These are phyloP conservation scores for Beroe ovata DNA, from an alignment of 37 sponge, comb jelly and placozoan genomes.

Conservation along the genomic window DNA sequence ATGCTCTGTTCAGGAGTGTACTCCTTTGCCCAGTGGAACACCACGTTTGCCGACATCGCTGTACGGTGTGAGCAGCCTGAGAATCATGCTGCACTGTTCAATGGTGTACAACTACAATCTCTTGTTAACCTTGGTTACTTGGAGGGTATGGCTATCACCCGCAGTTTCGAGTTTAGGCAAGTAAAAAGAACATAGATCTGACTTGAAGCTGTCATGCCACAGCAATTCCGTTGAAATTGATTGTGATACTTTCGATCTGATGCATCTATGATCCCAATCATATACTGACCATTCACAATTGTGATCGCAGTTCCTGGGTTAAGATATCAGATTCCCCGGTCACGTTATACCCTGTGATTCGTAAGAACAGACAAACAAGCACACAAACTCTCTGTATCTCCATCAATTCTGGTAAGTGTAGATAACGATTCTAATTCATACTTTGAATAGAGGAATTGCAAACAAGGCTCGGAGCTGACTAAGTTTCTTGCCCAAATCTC, in stretches of 20 bases:
- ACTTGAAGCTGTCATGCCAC: too few relatives aligned
- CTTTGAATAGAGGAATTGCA: too few relatives aligned
- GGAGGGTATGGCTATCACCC: background rate
- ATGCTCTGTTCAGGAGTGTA: background rate
- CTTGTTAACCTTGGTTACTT: background rate
- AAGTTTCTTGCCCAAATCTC: too few relatives aligned
- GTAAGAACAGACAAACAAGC: slow-evolving; percentile 1
- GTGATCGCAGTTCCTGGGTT: background rate
- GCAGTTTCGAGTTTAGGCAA: slow-evolving; percentile 26
- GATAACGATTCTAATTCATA: too few relatives aligned
- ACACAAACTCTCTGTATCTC: background rate
- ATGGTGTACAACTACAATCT: background rate
- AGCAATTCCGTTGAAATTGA: too few relatives aligned
- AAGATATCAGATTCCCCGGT: slow-evolving; percentile 1
- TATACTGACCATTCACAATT: too few relatives aligned
- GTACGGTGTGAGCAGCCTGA: background rate
- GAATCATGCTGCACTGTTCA: background rate
- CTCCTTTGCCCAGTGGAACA: slow-evolving; percentile 38
- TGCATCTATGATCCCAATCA: too few relatives aligned
- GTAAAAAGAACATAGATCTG: too few relatives aligned
- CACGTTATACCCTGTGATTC: background rate
- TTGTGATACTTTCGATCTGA: too few relatives aligned
- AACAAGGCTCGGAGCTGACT: too few relatives aligned
- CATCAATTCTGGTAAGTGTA: slow-evolving; percentile 19
- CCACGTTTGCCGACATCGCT: background rate